Base-by-base conservation (phyloP, 2,113 vertebrate genomes). In the Vireo altiloquus region DNA sequence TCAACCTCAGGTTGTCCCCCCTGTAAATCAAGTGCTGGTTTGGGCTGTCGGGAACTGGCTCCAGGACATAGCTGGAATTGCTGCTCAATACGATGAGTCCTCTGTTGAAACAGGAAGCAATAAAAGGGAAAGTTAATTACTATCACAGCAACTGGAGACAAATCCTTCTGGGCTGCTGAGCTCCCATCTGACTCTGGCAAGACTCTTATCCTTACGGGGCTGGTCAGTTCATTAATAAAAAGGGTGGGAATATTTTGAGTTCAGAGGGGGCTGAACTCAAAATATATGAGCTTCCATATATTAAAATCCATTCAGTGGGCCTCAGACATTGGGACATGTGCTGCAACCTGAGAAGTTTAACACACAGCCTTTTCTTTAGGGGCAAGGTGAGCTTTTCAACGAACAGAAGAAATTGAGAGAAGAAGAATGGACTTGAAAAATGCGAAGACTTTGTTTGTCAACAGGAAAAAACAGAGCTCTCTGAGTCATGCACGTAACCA, bases 61-160 rank as follows among this genome's bases (percentile, higher is more conserved):
- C 98, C 47, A 99, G 97, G 97, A 99, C 57, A 75, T 99, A 99
- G 95, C 98, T 99, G 95, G 98, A 92, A 84, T 98, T 99, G 60
- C 96, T 92, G 97, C 97, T 99, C 93, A 99, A 30, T 19, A 97
- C 52, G 66, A 99, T 99, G 63, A 99, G 97, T 90, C 99, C 99
- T 97, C 99, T 99, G 97, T 95, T 47, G 84, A 98, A 24, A 97
- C 37, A 2, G 98, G 78, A 96, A 90, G 93, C 15, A 94, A 71
- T 72, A 95, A 91, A 53, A 93, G 13, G 65, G 47, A 37, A 94
- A 93, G 64, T 89, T 88, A 92, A 80, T 89, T 47, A 66, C 47
- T 56, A 60, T 54, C 49, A 77, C 82, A 88, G 64, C 59, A 90
- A 82, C 56, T 8, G 11, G 54, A 83, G 50, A 49, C 13, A 87